phyloP scores from a whole-genome alignment of 2,797 vertebrate genomes.

The Helicolenus hilgendorfi region DNA sequence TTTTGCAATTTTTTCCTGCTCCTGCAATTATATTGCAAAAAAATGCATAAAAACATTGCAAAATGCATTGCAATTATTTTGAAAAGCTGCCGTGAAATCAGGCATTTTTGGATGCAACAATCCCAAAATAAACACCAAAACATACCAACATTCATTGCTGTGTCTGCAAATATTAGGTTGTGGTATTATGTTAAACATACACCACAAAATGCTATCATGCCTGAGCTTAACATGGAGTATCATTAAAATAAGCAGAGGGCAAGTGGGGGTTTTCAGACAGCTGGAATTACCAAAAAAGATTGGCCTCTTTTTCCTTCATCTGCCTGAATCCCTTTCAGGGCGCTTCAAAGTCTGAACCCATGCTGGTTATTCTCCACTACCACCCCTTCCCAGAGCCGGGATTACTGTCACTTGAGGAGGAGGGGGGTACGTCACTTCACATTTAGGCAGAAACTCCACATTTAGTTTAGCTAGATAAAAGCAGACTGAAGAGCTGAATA shows the following conservation, averaged over 20 bases:
- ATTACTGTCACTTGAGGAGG: slow-evolving; percentile 78
- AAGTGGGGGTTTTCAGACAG: slow-evolving; percentile 48
- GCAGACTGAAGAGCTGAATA: slow-evolving; percentile 44
- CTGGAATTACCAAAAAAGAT: slow-evolving; percentile 69
- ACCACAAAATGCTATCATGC: neutral
- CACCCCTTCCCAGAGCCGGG: slow-evolving; percentile 50
- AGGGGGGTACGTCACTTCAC: slow-evolving; percentile 59
- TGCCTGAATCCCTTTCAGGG: slow-evolving; percentile 61
- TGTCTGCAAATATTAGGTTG: slow-evolving; percentile 7
- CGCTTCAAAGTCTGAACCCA: slow-evolving; percentile 69
- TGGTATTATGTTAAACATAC: neutral
- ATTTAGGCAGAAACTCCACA: slow-evolving; percentile 57
- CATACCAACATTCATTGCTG: neutral
- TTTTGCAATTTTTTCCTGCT: too few relatives aligned
- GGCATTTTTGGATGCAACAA: too few relatives aligned
- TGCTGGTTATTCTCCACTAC: slow-evolving; percentile 65
- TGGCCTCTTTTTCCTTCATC: slow-evolving; percentile 64
- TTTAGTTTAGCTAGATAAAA: slow-evolving; percentile 52
- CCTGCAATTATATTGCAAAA: too few relatives aligned
- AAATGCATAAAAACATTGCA: too few relatives aligned
- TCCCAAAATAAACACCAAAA: neutral
- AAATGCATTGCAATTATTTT: too few relatives aligned
- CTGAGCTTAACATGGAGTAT: slow-evolving; percentile 12
- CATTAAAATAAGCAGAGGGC: slow-evolving; percentile 57
- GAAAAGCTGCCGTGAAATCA: too few relatives aligned